A percentile compares a stretch with the other conserved stretches of the same genome.
phyloP scores from a whole-genome alignment of 2,888 invertebrate genomes.

The Diploptera punctata region DNA sequence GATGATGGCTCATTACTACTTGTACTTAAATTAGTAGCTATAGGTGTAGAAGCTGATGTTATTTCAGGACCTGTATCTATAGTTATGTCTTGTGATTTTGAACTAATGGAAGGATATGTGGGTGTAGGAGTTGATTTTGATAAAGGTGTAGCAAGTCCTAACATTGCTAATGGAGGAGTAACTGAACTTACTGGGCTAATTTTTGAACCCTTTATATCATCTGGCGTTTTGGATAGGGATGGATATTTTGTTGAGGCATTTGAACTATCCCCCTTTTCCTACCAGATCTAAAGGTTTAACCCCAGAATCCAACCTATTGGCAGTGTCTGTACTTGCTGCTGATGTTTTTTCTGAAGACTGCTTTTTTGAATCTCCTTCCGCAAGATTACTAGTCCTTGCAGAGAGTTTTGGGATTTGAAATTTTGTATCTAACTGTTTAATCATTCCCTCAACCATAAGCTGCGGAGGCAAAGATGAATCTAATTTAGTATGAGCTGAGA shows the following conservation, averaged over 20 bases:
- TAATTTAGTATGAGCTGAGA: slow-evolving; percentile 63
- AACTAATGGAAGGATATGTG: slow-evolving; percentile 19
- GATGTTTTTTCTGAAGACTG: slow-evolving; percentile 35
- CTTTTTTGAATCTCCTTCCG: slow-evolving; percentile 50
- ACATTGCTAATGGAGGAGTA: slow-evolving; percentile 2
- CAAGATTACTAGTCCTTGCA: slow-evolving; percentile 54
- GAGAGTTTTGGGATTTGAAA: slow-evolving; percentile 89
- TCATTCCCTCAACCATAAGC: slow-evolving; percentile 73
- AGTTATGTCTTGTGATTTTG: slow-evolving; percentile 30
- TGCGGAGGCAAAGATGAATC: slow-evolving; percentile 60
- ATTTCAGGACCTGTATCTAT: slow-evolving; percentile 28
- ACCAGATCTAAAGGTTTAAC: slow-evolving; percentile 32
- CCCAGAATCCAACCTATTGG: slow-evolving; percentile 18
- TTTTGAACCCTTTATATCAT: slow-evolving; percentile 32
- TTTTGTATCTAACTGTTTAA: slow-evolving; percentile 80
- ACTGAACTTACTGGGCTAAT: slow-evolving; percentile 1
- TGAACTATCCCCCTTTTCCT: slow-evolving; percentile 29
- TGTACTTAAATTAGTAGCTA: not conserved
- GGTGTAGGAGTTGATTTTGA: slow-evolving; percentile 13
- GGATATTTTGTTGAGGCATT: slow-evolving; percentile 32
- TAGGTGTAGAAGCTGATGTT: not conserved
- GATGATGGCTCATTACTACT: not conserved
- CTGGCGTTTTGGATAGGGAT: slow-evolving; percentile 26
- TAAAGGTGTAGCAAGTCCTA: not conserved
- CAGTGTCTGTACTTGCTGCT: not conserved